phyloP scores from a whole-genome alignment of 2,113 vertebrate species.

The Hippocampus guttulatus region DNA sequence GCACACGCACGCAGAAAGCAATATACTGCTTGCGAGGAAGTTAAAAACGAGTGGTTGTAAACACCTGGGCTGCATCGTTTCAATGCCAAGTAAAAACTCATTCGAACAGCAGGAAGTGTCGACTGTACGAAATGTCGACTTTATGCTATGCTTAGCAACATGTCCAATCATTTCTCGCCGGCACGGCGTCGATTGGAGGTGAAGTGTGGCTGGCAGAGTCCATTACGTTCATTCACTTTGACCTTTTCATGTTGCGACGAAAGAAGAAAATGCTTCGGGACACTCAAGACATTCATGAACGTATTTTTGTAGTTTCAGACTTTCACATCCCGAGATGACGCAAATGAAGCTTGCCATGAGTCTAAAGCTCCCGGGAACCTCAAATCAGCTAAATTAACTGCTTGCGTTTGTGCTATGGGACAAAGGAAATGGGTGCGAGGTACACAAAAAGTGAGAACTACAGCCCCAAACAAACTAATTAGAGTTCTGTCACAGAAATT shows the following conservation, averaged over 20 bases:
- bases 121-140: not conserved
- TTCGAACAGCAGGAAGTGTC: not conserved
- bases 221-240: not conserved
- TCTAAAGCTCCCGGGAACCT: not conserved
- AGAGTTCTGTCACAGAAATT: not conserved
- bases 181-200: not conserved
- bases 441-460: too few relatives aligned
- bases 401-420: not conserved
- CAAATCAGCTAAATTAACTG: not conserved
- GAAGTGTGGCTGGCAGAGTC: not conserved
- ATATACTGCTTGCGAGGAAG: not conserved
- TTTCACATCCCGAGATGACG: not conserved
- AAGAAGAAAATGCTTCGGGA: not conserved
- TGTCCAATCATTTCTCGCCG: not conserved
- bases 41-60: not conserved
- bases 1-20: conserved; percentile 1
- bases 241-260: not conserved
- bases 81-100: not conserved
- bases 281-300: not conserved
- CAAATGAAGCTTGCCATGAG: not conserved
- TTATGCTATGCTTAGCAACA: not conserved
- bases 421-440: not conserved
- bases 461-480: too few relatives aligned
- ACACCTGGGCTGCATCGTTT: not conserved
- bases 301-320: not conserved